Evolutionary conservation across 2,888 invertebrate genomes (phyloP).

Genomic region (Lithophane leautieri): DNA sequence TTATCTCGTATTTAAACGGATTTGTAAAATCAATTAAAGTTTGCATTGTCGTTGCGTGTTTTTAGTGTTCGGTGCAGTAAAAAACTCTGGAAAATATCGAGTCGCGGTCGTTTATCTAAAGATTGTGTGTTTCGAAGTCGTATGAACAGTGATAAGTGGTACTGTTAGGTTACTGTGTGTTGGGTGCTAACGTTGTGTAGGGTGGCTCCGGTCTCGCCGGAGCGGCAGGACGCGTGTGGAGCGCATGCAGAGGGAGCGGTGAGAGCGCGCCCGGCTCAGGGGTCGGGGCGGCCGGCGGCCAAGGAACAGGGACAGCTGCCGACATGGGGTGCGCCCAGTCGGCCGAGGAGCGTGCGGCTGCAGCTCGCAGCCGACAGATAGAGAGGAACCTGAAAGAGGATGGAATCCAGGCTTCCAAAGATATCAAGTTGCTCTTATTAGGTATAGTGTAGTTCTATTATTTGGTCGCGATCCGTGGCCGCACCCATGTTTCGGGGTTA

Average conservation of each 20-base stretch:
- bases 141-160: slow-evolving; percentile 85
- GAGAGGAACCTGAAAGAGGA: slow-evolving; percentile 99
- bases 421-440: slow-evolving; percentile 99
- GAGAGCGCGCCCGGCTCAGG: slow-evolving; percentile 91
- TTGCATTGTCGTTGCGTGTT: slow-evolving; percentile 83
- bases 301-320: slow-evolving; percentile 88
- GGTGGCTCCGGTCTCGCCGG: slow-evolving; percentile 87
- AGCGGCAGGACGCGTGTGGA: slow-evolving; percentile 86
- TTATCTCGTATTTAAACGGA: slow-evolving; percentile 91
- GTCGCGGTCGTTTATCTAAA: slow-evolving; percentile 68
- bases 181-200: slow-evolving; percentile 86
- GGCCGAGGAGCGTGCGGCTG: slow-evolving; percentile 99
- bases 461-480: slow-evolving; percentile 73
- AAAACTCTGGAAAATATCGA: slow-evolving; percentile 72
- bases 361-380: slow-evolving; percentile 99
- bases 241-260: slow-evolving; percentile 91
- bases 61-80: slow-evolving; percentile 77
- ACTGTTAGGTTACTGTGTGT: slow-evolving; percentile 87
- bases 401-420: slow-evolving; percentile 99
- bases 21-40: slow-evolving; percentile 88
- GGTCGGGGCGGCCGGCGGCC: slow-evolving; percentile 89
- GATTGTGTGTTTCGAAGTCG: slow-evolving; percentile 70
- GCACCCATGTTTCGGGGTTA: slow-evolving; percentile 82
- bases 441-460: slow-evolving; percentile 91
- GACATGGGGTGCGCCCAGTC: slow-evolving; percentile 99